Conservation (phyloP, 1,140 invertebrate species). For the Drosophila erecta region DNA sequence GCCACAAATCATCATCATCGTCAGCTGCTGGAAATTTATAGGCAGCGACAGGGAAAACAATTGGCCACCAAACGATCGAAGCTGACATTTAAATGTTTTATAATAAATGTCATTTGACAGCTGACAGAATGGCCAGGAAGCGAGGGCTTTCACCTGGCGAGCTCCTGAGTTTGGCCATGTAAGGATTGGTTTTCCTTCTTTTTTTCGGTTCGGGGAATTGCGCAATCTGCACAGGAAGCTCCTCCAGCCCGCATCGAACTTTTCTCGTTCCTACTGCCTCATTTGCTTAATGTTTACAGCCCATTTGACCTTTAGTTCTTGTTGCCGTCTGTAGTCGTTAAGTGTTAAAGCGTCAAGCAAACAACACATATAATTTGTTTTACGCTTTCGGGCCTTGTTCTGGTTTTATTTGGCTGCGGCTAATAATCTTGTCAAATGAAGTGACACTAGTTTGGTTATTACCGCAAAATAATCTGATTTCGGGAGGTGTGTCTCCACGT, state of each 20-base stretch:
- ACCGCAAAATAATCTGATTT: conserved; percentile 26
- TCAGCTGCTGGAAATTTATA: conserved; percentile 46
- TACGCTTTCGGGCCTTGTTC: conserved; percentile 23
- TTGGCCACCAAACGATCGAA: conserved; percentile 45
- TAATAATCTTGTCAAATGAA: conserved; percentile 45
- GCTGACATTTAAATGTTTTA: conserved; percentile 80
- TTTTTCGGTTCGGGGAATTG: conserved; percentile 25
- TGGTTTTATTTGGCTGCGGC: conserved; percentile 3
- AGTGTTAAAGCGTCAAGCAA: conserved; percentile 11
- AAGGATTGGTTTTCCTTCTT: conserved; percentile 11
- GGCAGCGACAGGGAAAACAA: conserved; percentile 51
- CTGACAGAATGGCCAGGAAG: conserved; percentile 58
- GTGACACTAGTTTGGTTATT: conserved; percentile 17
- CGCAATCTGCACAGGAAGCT: conserved; percentile 52
- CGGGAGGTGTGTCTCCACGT: conserved; percentile 38
- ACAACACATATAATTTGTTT: conserved; percentile 27
- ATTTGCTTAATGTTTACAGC: conserved; percentile 70
- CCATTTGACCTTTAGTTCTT: conserved; percentile 68
- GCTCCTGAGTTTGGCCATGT: conserved; percentile 22
- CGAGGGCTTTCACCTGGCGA: conserved; percentile 55
- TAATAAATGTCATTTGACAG: conserved; percentile 77
- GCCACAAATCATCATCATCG: conserved; percentile 40
- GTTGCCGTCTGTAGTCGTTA: conserved; percentile 1
- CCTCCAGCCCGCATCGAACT: conserved; percentile 41
- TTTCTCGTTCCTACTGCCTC: conserved; percentile 43